Conservation (phyloP, 2,888 invertebrate genomes). For the Monochamus alternatus region DNA sequence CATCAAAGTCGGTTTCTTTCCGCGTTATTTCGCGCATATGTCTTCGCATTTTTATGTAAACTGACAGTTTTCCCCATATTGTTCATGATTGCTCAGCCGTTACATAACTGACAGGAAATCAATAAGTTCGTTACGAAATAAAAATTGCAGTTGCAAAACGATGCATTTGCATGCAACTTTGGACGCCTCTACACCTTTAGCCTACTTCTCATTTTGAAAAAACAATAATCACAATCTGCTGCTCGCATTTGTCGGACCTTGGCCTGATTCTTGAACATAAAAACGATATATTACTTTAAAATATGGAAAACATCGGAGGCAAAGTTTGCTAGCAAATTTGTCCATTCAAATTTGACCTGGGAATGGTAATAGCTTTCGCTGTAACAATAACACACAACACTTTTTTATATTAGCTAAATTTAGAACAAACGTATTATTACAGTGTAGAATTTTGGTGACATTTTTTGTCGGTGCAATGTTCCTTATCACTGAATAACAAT, state of each 20-base stretch:
- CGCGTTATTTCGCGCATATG: neutral
- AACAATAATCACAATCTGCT: constrained; percentile 16
- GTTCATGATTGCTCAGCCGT: constrained; percentile 1
- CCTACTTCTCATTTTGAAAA: constrained; percentile 23
- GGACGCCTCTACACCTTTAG: constrained; percentile 15
- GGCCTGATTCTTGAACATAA: constrained; percentile 11
- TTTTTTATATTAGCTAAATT: too few relatives aligned
- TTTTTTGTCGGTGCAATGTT: neutral
- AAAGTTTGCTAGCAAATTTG: too few relatives aligned
- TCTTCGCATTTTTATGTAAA: neutral
- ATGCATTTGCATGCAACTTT: constrained; percentile 24
- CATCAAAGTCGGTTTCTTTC: neutral
- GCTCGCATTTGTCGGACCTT: constrained; percentile 10
- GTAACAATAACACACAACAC: too few relatives aligned
- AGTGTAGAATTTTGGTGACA: neutral
- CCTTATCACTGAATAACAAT: neutral
- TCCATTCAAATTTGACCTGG: too few relatives aligned
- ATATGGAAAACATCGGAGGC: neutral
- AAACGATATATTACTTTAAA: constrained; percentile 1
- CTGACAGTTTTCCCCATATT: neutral
- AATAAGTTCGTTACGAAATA: constrained; percentile 9
- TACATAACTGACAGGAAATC: constrained; percentile 15
- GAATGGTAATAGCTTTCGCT: too few relatives aligned
- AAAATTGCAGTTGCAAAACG: constrained; percentile 17
- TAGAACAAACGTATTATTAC: too few relatives aligned